Base-by-base conservation (phyloP, 2,797 vertebrate species). In the Alfaro cultratus region DNA sequence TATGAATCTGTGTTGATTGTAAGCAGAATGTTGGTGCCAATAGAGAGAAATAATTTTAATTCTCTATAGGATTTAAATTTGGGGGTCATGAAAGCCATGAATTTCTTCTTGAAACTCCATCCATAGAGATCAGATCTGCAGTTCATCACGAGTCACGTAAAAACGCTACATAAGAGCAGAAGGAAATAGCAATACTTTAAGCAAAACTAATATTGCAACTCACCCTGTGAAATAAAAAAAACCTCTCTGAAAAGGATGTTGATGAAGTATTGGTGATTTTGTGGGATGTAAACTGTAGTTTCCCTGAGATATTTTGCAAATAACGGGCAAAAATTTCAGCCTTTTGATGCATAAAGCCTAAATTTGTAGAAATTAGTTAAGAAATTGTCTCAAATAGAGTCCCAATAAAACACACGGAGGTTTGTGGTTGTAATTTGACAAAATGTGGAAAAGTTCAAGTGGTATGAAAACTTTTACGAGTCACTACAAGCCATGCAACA, bases 401-500 rank as follows among this genome's bases (percentile, higher is more conserved):
- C 26, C 12, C 41, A 45, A 16, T 45, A 71, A 71, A 70, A 45
- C n/a, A 26, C 41, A n/a, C 15, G 6, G 1, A 15, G 26, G 12
- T 46, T n/a, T 46, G 68, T 16, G n/a, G 68, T 45, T 71, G 41
- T 71, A 71, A 71, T 43, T 16, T 71, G 26, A 13, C 23, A 70
- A 46, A n/a, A 70, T n/a, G 12, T 45, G 64, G 18, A 67, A 68
- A 68, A 23, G 36, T 68, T 41, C 21, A 68, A 39, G 62, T 4
- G 15, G 18, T 67, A 12, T 2, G 23, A 43, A 70, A 15, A n/a
- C 41, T 9, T 46, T 46, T 46, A 46, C 41, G 9, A 45, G 68
- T 71, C 23, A 45, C 41, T 29, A 15, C n/a, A 71, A 71, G 68
- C 68, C 68, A 71, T 71, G 68, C 68, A 71, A 29, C 68, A 71